Evolutionary conservation across 2,797 vertebrate genomes (phyloP).

Genomic region (Myotis myotis): DNA sequence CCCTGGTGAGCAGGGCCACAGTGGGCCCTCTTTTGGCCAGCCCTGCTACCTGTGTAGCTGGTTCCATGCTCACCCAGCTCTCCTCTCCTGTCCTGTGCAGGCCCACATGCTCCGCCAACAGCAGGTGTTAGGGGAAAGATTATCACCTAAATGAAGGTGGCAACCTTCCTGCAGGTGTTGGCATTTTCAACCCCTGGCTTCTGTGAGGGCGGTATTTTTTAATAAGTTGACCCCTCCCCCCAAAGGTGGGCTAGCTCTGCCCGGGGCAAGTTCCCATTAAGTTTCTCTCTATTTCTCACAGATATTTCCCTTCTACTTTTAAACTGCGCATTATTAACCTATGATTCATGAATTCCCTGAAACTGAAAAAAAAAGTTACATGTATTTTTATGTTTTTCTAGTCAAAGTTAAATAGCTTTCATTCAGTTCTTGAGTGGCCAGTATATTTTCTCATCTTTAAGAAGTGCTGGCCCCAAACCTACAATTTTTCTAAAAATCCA

Average conservation of each 20-base stretch:
- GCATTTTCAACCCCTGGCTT: background rate
- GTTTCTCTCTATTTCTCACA: background rate
- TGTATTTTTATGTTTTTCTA: slow-evolving; percentile 33
- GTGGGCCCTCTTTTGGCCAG: background rate
- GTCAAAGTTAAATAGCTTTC: slow-evolving; percentile 3
- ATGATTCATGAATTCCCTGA: slow-evolving; percentile 37
- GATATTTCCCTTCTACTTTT: slow-evolving; percentile 25
- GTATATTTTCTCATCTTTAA: background rate
- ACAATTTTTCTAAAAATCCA: background rate
- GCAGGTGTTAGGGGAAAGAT: background rate
- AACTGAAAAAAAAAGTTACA: background rate
- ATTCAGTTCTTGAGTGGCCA: background rate
- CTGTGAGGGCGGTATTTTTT: background rate
- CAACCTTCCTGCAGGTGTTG: background rate
- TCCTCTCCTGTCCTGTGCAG: background rate
- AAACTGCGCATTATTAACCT: slow-evolving; percentile 2
- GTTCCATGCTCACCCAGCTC: background rate
- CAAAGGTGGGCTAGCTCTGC: background rate
- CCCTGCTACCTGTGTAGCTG: background rate
- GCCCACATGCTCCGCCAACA: background rate
- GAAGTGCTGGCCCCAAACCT: background rate
- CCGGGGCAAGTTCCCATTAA: background rate
- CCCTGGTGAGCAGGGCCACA: background rate
- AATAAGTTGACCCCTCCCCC: background rate
- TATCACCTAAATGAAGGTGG: background rate